Evolutionary conservation across 2,113 vertebrate genomes (phyloP), one percentile per base, ranked within the genome.

Genomic region (Reinhardtius hippoglossoides): DNA sequence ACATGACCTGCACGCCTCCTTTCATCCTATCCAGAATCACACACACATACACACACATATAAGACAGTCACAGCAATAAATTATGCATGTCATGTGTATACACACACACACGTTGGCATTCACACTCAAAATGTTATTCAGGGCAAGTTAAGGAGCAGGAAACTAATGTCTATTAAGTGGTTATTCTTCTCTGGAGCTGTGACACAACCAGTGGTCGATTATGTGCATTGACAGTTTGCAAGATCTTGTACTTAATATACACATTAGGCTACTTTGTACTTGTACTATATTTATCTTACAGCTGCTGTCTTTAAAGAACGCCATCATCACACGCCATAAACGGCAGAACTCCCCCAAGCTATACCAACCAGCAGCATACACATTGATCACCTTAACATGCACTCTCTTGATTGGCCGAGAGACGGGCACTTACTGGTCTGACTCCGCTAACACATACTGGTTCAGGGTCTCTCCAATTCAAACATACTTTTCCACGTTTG

Each of bases 1-100:
- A 85, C 80, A 62, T 69, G 62, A 83, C 61, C 74, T 50, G 62
- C 31, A n/a, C 58, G 54, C 59, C 70, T 64, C 74, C 56, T 63
- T 10, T 65, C 63, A 70, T 26, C n/a, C 7, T 42, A 48, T 40
- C 7, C 56, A 62, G 2, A 70, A 20, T 40, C 68, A 54, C 79
- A 9, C 50, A 14, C 23, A 55, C 70, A 58, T 48, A 23, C 40
- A 66, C 63, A 66, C 55, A 57, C 65, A 71, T 10, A 40, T 37
- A 10, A 57, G 2, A 7, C 23, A 31, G 42, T 57, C 67, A 27
- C 67, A 48, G 35, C 50, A 10, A 73, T 73, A 64, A 67, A 74
- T 77, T 64, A 81, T 81, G 58, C 57, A 80, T 72, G 62, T 50
- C 16, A 16, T 23, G 59, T 7, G 7, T 4, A 56, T 13, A 15